Evolutionary conservation across 2,797 vertebrate genomes (phyloP).

Genomic region (Smutsia temminckii): DNA sequence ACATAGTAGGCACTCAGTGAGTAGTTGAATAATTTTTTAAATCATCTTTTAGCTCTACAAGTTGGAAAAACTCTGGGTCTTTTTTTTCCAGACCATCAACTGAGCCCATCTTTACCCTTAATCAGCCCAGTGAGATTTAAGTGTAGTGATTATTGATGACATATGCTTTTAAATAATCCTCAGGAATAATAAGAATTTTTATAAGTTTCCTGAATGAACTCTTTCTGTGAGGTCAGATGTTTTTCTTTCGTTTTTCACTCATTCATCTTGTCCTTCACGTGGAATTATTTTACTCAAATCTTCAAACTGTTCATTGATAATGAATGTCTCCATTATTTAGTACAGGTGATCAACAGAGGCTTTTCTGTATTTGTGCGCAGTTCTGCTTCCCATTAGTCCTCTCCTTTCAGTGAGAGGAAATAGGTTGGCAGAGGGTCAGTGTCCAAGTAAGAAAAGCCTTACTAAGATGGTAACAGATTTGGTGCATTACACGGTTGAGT

Average conservation of each 20-base stretch:
- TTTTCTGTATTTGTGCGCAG: not conserved
- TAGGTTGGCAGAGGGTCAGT: not conserved
- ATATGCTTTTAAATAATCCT: not conserved
- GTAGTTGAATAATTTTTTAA: not conserved
- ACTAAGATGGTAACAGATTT: not conserved
- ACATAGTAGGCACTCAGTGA: not conserved
- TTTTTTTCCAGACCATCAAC: slow-evolving; percentile 14
- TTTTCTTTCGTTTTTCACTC: not conserved
- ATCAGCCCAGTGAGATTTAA: not conserved
- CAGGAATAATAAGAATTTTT: not conserved
- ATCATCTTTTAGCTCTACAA: not conserved
- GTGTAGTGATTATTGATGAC: not conserved
- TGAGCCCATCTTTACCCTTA: not conserved
- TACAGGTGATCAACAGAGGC: not conserved
- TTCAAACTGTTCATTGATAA: not conserved
- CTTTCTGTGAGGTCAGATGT: not conserved
- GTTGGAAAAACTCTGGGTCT: not conserved
- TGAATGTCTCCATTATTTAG: not conserved
- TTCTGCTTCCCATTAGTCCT: not conserved
- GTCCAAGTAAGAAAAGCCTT: not conserved
- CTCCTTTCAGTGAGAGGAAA: not conserved
- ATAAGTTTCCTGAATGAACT: not conserved
- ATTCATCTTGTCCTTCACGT: not conserved
- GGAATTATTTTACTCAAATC: not conserved
- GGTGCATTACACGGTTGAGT: not conserved